Base-by-base conservation (phyloP, 2,113 vertebrate genomes). In the Haemorhous mexicanus region DNA sequence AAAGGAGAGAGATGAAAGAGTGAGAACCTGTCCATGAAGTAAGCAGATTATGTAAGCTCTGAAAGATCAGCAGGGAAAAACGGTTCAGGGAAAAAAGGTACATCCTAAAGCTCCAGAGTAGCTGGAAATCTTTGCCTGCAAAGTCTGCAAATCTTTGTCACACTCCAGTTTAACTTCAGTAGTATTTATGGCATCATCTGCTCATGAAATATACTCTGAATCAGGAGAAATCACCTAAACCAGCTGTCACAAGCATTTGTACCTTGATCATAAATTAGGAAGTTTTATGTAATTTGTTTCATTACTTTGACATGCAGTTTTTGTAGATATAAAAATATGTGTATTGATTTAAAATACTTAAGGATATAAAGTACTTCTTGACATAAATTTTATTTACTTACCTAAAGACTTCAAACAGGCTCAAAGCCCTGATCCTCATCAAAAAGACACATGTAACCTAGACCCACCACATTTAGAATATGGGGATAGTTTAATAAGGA, bases 41-140 rank as follows among this genome's bases (percentile, higher is more conserved):
- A 76, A 74, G 26, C 21, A 81, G 28, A 30, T 41, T 68, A 63
- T 14, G 14, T 35, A 63, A 76, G 2, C 5, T 50, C 30, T 69
- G 55, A 59, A 90, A 73, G 33, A 77, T 8, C 19, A 30, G 10
- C 8, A 61, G 15, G 20, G 24, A 27, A 28, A 46, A 52, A 30
- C 5, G n/a, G 1, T 5, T 63, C 22, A 3, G 13, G 2, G 4
- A 10, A 33, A 33, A 43, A 59, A n/a, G n/a, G 7, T 8, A 55
- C 22, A 35, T 14, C 19, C 35, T 33, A 14, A 55, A 22, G 4
- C 53, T 49, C 12, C 16, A 30, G 16, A 53, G 19, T 16, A 69
- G 5, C 2, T 74, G 8, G 24, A 50, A 50, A 50, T 26, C 49
- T 50, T 50, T 50, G 49, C 14, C 49, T 15, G 24, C 49, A 26